Evolutionary conservation across 1,140 invertebrate species (phyloP).

Genomic region (Holcopasites calliopsidis): DNA sequence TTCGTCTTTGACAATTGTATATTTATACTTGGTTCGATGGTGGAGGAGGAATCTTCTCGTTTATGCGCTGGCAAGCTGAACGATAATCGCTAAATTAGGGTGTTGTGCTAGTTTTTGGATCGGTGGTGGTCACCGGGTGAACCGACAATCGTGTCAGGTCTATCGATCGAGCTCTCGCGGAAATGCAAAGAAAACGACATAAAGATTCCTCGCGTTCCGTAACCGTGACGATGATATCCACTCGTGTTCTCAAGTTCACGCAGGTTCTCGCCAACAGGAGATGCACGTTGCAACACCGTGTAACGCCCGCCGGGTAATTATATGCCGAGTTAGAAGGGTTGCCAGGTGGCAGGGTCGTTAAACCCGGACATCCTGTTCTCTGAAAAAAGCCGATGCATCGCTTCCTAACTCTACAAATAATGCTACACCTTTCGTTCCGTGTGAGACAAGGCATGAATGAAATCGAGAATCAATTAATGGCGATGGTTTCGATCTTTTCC

Average conservation of each 20-base stretch:
- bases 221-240: conserved; percentile 57
- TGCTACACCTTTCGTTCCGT: conserved; percentile 26
- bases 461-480: no score
- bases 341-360: conserved; percentile 64
- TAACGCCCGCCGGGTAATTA: conserved; percentile 47
- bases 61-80: no score
- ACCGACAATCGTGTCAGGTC: conserved; percentile 18
- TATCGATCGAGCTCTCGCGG: conserved; percentile 40
- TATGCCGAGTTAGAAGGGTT: conserved; percentile 59
- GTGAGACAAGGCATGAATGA: no score
- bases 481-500: no score
- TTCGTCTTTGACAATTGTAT: no score
- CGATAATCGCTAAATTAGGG: no score
- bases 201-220: conserved; percentile 50
- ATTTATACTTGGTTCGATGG: no score
- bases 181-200: conserved; percentile 59
- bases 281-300: conserved; percentile 49
- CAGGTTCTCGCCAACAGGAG: conserved; percentile 4
- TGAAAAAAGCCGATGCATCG: conserved; percentile 51
- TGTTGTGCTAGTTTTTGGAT: conserved; percentile 23
- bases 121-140: conserved; percentile 10
- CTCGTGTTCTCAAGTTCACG: conserved; percentile 51
- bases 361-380: conserved; percentile 62
- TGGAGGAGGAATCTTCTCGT: no score
- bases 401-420: conserved; percentile 59